Conservation (phyloP, 1,140 invertebrate genomes). For the Wiebesia pumilae region DNA sequence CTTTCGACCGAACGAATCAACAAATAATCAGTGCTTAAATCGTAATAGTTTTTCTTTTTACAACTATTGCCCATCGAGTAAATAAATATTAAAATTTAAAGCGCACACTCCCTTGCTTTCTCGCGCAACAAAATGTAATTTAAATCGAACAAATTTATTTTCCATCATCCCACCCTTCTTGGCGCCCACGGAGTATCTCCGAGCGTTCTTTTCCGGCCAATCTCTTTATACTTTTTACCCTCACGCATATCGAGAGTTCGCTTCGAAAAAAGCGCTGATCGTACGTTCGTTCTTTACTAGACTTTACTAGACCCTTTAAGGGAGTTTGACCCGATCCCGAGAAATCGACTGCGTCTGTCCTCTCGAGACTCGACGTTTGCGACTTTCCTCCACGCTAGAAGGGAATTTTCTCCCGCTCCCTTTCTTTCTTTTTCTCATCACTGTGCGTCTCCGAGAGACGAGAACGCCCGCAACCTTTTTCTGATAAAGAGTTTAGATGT, state of each 20-base stretch:
- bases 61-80: not conserved
- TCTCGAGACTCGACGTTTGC: conserved; percentile 3
- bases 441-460: conserved; percentile 1
- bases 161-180: conserved; percentile 48
- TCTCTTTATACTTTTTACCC: conserved; percentile 48
- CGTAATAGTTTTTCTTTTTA: not conserved
- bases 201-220: conserved; percentile 37
- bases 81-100: not conserved
- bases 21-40: too few relatives aligned
- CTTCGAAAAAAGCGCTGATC: conserved; percentile 48
- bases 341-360: conserved; percentile 22
- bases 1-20: too few relatives aligned
- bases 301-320: conserved; percentile 49
- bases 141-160: conserved; percentile 54
- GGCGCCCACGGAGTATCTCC: conserved; percentile 40
- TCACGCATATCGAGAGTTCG: conserved; percentile 36
- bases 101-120: not conserved
- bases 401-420: conserved; percentile 4
- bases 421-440: conserved; percentile 8
- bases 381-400: conserved; percentile 24
- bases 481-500: not conserved
- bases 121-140: conserved; percentile 47
- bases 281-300: conserved; percentile 23
- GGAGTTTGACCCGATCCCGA: conserved; percentile 47
- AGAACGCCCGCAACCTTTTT: not conserved